These are phyloP conservation scores for Tenualosa ilisha DNA, from an alignment of 2,797 vertebrate genomes.

Conservation along the genomic window DNA sequence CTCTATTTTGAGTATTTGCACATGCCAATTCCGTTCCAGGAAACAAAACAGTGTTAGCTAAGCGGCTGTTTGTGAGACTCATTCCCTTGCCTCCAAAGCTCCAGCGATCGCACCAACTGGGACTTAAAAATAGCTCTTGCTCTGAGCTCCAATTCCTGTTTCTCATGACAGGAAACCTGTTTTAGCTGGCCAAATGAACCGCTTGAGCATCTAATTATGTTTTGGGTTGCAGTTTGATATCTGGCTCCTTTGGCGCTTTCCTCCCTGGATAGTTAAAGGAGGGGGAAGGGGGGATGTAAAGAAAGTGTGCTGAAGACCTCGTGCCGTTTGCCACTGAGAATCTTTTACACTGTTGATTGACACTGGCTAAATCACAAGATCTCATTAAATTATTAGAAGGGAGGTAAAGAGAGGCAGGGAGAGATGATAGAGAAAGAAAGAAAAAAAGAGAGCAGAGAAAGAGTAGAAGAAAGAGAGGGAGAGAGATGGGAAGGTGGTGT, in stretches of 20 bases:
- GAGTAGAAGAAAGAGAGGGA: not conserved
- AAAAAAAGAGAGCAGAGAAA: not conserved
- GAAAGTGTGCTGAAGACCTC: not conserved
- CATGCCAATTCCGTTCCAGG: not conserved
- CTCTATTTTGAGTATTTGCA: not conserved
- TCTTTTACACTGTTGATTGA: not conserved
- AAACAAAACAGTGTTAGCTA: not conserved
- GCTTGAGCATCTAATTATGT: conserved; percentile 11
- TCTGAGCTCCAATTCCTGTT: not conserved
- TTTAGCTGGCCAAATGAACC: conserved; percentile 1
- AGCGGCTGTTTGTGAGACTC: not conserved
- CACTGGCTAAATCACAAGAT: not conserved
- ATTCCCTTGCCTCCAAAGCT: not conserved
- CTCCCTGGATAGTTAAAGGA: not conserved
- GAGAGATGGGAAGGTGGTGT: not conserved
- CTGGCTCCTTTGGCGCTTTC: not conserved
- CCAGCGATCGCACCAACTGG: not conserved
- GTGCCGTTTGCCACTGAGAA: conserved; percentile 4
- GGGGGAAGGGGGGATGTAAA: not conserved
- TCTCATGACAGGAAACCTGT: conserved; percentile 21
- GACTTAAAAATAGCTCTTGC: not conserved
- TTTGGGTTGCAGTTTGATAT: conserved; percentile 23
- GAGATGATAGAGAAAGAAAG: not conserved
- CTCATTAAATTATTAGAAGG: not conserved
- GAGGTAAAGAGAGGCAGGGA: not conserved